Conservation (phyloP, 2,888 invertebrate species). For the Lithophane socia region DNA sequence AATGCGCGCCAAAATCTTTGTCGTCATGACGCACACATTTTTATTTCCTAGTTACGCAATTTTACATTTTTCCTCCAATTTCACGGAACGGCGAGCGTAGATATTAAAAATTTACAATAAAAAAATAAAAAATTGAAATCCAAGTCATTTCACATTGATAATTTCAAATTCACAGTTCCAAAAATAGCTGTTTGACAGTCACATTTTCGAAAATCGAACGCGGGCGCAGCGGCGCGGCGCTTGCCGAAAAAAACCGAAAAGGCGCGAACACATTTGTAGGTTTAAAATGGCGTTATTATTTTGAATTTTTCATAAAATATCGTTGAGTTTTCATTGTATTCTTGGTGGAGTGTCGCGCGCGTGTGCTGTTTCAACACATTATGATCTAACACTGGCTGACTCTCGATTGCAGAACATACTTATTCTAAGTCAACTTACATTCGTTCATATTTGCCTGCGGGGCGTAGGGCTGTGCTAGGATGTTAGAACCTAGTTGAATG, state of each 20-base stretch:
- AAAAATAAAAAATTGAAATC: slow-evolving; percentile 57
- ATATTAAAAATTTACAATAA: slow-evolving; percentile 68
- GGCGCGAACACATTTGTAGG: slow-evolving; percentile 71
- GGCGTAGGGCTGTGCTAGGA: slow-evolving; percentile 88
- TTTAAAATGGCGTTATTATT: slow-evolving; percentile 65
- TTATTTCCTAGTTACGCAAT: slow-evolving; percentile 77
- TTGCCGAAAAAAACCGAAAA: slow-evolving; percentile 66
- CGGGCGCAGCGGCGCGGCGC: slow-evolving; percentile 54
- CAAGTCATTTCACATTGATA: slow-evolving; percentile 62
- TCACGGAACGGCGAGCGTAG: slow-evolving; percentile 76
- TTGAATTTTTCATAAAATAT: slow-evolving; percentile 66
- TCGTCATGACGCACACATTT: slow-evolving; percentile 71
- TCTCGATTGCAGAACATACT: slow-evolving; percentile 90
- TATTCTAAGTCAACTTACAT: slow-evolving; percentile 91
- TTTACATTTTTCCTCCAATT: slow-evolving; percentile 82
- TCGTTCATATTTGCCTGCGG: slow-evolving; percentile 91
- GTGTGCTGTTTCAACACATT: slow-evolving; percentile 90
- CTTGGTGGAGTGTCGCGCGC: slow-evolving; percentile 83
- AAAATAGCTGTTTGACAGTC: slow-evolving; percentile 72
- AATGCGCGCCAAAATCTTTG: slow-evolving; percentile 69
- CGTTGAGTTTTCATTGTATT: slow-evolving; percentile 83
- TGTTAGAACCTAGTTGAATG: slow-evolving; percentile 74
- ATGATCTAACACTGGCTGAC: slow-evolving; percentile 90
- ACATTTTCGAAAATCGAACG: slow-evolving; percentile 73
- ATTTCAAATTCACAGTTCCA: slow-evolving; percentile 65